A percentile compares a stretch with the other conserved stretches of the same genome.
These are phyloP conservation scores for Eurytoma californica DNA, from an alignment of 2,888 invertebrate genomes.

Conservation along the genomic window DNA sequence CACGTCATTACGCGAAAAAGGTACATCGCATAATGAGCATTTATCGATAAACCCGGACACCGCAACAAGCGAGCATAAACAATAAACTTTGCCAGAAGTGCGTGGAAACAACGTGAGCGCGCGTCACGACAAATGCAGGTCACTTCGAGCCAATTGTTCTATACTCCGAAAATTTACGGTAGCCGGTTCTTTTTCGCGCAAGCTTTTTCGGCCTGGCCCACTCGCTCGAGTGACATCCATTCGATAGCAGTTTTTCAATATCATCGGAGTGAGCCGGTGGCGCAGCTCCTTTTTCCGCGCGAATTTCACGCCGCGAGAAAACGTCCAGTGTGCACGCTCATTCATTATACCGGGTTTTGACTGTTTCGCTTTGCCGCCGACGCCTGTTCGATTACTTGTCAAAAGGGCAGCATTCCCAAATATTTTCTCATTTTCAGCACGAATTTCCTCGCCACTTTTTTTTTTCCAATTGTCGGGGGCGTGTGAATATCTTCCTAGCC, in stretches of 20 bases:
- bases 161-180: conserved; percentile 38
- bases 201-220: background rate
- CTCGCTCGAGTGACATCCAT: background rate
- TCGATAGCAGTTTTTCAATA: conserved; percentile 26
- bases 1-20: too few relatives aligned
- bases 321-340: background rate
- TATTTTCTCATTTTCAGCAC: too few relatives aligned
- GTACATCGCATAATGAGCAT: too few relatives aligned
- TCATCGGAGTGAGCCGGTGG: background rate
- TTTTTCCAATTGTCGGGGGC: too few relatives aligned
- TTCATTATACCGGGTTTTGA: conserved; percentile 23
- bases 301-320: background rate
- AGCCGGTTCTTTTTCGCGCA: conserved; percentile 14
- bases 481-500: too few relatives aligned
- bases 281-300: conserved; percentile 8
- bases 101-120: too few relatives aligned
- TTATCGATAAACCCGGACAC: too few relatives aligned
- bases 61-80: too few relatives aligned
- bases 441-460: too few relatives aligned
- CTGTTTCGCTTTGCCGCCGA: background rate
- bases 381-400: conserved; percentile 5
- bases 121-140: conserved; percentile 14
- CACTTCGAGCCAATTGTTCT: conserved; percentile 37
- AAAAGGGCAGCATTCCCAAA: background rate
- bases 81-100: too few relatives aligned